Evolutionary conservation across 1,140 invertebrate species (phyloP).

Genomic region (Arctopsyche grandis): DNA sequence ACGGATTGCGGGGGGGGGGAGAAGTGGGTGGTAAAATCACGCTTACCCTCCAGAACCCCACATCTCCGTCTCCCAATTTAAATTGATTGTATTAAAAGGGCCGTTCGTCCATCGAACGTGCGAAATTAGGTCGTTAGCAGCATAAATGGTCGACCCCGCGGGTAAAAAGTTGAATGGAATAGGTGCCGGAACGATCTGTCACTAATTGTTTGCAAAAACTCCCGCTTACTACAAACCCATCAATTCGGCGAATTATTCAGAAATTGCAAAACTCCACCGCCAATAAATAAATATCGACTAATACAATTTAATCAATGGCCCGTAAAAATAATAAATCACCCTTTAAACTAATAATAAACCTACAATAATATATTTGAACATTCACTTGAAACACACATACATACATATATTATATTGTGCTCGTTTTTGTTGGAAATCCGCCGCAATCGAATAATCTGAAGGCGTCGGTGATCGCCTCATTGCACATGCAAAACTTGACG

Average conservation of each 20-base stretch:
- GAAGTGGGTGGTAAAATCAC: too few relatives aligned
- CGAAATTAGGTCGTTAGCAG: slow-evolving; percentile 31
- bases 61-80: background rate
- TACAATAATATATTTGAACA: too few relatives aligned
- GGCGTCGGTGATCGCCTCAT: slow-evolving; percentile 2
- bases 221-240: background rate
- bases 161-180: background rate
- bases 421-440: background rate
- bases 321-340: too few relatives aligned
- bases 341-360: too few relatives aligned
- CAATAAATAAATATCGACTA: too few relatives aligned
- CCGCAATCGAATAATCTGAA: background rate
- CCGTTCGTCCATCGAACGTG: slow-evolving; percentile 1
- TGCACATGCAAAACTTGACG: slow-evolving; percentile 20
- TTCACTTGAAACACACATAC: too few relatives aligned
- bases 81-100: slow-evolving; percentile 25
- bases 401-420: too few relatives aligned
- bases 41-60: too few relatives aligned
- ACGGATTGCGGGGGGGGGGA: too few relatives aligned
- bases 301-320: too few relatives aligned
- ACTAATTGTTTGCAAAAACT: slow-evolving; percentile 38
- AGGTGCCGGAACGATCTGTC: slow-evolving; percentile 26
- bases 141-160: slow-evolving; percentile 14
- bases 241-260: background rate
- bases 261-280: slow-evolving; percentile 3